Percentiles rank a stretch among this genome's conserved stretches.
These are phyloP conservation scores for Microcebus lehilahytsara DNA, from an alignment of 2,113 vertebrate species.

Conservation along the genomic window DNA sequence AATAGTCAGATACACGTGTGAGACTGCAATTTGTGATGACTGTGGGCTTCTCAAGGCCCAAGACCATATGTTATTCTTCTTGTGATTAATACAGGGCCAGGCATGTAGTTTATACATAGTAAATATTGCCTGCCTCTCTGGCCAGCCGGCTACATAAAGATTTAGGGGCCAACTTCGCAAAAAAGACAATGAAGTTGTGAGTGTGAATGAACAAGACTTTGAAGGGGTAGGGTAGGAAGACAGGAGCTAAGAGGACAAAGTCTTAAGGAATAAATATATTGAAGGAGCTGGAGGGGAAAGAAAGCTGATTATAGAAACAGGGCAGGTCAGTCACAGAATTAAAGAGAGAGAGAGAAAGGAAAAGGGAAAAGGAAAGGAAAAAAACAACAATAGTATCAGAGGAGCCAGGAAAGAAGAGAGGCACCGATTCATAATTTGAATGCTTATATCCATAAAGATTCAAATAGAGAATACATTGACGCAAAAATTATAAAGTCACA, in stretches of 20 bases:
- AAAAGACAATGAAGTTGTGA: background rate
- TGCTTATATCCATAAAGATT: background rate
- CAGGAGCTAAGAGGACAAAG: background rate
- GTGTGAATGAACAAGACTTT: background rate
- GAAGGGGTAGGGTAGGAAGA: background rate
- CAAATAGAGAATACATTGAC: background rate
- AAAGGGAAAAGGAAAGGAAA: background rate
- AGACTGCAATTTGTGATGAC: background rate
- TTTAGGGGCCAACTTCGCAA: background rate
- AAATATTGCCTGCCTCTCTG: background rate
- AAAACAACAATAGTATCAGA: background rate
- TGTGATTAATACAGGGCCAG: background rate
- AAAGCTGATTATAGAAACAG: background rate
- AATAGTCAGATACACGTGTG: background rate
- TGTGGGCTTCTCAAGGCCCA: background rate
- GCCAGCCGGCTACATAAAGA: background rate
- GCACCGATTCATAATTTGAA: background rate
- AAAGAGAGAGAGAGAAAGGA: background rate
- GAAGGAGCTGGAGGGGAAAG: background rate
- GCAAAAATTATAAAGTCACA: constrained; percentile 45
- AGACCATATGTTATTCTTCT: background rate
- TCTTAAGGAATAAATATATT: background rate
- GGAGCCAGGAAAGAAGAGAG: background rate
- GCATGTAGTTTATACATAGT: background rate
- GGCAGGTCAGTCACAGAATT: background rate